Percentiles rank a stretch among this genome's conserved stretches.
Conservation (phyloP, 2,888 invertebrate genomes). For the Cactoblastis cactorum region DNA sequence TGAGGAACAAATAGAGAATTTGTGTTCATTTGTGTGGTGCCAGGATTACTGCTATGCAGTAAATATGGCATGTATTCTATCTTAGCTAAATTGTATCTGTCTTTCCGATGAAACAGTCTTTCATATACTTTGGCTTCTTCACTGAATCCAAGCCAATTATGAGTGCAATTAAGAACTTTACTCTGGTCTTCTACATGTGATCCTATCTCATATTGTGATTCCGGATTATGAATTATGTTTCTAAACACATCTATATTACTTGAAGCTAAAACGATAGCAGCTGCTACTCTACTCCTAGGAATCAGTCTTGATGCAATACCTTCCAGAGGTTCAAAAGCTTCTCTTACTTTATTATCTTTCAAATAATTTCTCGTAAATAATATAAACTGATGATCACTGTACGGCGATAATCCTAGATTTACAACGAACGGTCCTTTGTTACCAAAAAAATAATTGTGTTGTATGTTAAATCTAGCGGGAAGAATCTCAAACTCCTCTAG, state of each 20-base stretch:
- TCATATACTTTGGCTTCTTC: conserved; percentile 87
- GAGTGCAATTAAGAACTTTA: conserved; percentile 94
- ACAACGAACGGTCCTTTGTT: conserved; percentile 94
- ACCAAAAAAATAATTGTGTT: conserved; percentile 92
- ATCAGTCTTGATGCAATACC: conserved; percentile 85
- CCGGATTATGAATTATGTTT: conserved; percentile 94
- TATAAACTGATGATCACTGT: conserved; percentile 88
- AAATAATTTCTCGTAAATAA: conserved; percentile 94
- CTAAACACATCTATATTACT: conserved; percentile 92
- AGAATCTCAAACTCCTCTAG: conserved; percentile 89
- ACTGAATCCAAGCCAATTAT: conserved; percentile 93
- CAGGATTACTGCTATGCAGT: conserved; percentile 92
- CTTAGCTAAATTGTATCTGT: conserved; percentile 96
- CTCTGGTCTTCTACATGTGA: conserved; percentile 97
- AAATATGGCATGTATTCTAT: conserved; percentile 95
- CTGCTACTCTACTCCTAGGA: conserved; percentile 95
- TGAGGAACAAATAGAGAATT: conserved; percentile 88
- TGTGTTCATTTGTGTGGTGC: conserved; percentile 89
- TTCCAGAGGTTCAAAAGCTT: conserved; percentile 87
- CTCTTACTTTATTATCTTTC: conserved; percentile 89
- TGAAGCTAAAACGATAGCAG: conserved; percentile 94
- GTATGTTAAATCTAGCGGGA: conserved; percentile 84
- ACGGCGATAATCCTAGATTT: conserved; percentile 92
- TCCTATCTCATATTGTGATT: conserved; percentile 95
- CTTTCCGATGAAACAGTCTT: conserved; percentile 90